Conservation (phyloP, 92 coral and sea anemone species). For the Paragorgia papillata region DNA sequence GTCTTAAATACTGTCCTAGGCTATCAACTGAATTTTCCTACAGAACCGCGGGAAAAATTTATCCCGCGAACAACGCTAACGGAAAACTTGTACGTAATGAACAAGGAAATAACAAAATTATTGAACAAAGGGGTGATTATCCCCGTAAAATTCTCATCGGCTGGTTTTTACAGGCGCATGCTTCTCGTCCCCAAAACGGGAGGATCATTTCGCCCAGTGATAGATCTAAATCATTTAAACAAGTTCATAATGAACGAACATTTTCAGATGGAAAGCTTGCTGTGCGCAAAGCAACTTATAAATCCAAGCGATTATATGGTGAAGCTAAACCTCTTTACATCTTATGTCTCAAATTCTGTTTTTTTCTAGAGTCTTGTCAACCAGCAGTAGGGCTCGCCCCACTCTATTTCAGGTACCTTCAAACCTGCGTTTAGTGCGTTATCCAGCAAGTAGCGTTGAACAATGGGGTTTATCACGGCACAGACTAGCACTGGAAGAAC, state of each 20-base stretch:
- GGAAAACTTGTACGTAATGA: neutral
- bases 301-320: slow-evolving; percentile 57
- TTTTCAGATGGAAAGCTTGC: slow-evolving; percentile 57
- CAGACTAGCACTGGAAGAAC: slow-evolving; percentile 37
- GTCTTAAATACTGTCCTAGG: slow-evolving; percentile 48
- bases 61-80: slow-evolving; percentile 1
- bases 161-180: slow-evolving; percentile 56
- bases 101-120: no score
- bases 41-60: slow-evolving; percentile 12
- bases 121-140: no score
- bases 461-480: slow-evolving; percentile 37
- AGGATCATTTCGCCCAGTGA: slow-evolving; percentile 49
- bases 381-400: slow-evolving; percentile 56
- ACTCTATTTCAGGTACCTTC: slow-evolving; percentile 44
- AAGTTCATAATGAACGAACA: slow-evolving; percentile 51
- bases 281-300: slow-evolving; percentile 49
- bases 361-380: slow-evolving; percentile 43
- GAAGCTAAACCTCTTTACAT: slow-evolving; percentile 52
- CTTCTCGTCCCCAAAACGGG: slow-evolving; percentile 54
- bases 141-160: slow-evolving; percentile 27
- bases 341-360: slow-evolving; percentile 32
- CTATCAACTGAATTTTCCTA: slow-evolving; percentile 50
- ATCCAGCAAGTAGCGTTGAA: slow-evolving; percentile 40
- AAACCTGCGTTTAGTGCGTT: slow-evolving; percentile 21
- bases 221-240: slow-evolving; percentile 58